Conservation (phyloP, 2,797 vertebrate genomes). For the Danio albolineatus region DNA sequence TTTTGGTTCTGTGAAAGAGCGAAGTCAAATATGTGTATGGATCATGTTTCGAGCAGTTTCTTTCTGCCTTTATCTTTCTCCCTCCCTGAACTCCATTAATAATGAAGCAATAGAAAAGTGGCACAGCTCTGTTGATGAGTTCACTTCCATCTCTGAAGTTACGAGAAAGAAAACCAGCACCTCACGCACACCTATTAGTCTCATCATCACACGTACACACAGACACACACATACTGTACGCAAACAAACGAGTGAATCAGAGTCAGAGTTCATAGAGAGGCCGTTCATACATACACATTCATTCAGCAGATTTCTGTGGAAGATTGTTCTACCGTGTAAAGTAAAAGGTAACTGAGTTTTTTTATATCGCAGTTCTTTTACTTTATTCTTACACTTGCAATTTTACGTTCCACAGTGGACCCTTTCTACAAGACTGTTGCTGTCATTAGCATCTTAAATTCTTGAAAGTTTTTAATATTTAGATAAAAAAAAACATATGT, state of each 20-base stretch:
- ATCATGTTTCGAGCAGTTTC: not conserved
- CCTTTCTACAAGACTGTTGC: no score
- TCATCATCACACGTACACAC: not conserved
- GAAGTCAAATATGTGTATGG: not conserved
- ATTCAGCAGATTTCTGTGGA: not conserved
- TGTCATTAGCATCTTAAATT: no score
- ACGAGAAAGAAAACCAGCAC: not conserved
- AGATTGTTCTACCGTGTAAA: no score
- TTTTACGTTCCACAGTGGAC: no score
- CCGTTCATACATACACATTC: not conserved
- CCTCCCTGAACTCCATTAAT: constrained; percentile 14
- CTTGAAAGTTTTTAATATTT: no score
- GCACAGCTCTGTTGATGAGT: not conserved
- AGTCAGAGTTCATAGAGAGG: not conserved
- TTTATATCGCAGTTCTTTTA: not conserved
- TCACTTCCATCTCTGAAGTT: not conserved
- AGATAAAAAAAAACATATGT: no score
- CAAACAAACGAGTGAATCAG: not conserved
- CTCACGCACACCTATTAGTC: not conserved
- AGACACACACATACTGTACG: not conserved
- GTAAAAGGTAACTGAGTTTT: no score
- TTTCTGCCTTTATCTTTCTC: constrained; percentile 4
- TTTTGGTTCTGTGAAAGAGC: not conserved
- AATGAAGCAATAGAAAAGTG: constrained; percentile 12
- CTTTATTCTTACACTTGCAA: no score